Conservation (phyloP, 2,888 invertebrate species). For the Acheta domesticus region DNA sequence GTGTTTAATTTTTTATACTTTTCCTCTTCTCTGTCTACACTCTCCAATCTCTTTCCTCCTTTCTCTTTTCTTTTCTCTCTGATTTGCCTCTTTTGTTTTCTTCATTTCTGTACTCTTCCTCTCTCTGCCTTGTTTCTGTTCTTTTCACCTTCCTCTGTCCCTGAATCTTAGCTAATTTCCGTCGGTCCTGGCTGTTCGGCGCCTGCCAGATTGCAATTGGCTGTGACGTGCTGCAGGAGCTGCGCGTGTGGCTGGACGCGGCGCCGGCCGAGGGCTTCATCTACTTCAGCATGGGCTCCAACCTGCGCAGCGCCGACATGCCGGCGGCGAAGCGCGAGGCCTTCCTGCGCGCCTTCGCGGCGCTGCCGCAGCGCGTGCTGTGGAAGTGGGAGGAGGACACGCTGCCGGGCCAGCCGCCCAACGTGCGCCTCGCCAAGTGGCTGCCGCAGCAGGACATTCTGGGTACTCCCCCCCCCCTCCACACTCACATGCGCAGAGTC, state of each 20-base stretch:
- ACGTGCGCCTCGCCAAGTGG: background rate
- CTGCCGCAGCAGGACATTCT: background rate
- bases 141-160: no score
- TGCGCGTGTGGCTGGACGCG: background rate
- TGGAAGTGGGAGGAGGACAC: background rate
- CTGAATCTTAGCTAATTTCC: no score
- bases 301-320: background rate
- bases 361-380: background rate
- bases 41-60: no score
- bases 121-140: no score
- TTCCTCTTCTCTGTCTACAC: no score
- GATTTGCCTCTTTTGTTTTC: no score
- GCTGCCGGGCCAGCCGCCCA: background rate
- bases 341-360: background rate
- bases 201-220: no score
- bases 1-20: no score
- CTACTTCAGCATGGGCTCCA: background rate
- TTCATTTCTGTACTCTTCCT: no score
- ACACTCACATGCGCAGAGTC: no score
- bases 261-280: background rate
- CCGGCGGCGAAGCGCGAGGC: background rate
- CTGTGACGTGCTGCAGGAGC: background rate
- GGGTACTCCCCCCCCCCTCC: background rate
- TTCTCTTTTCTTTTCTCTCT: no score
- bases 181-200: no score